phyloP scores from a whole-genome alignment of 2,113 vertebrate genomes.

The Synchiropus splendidus region DNA sequence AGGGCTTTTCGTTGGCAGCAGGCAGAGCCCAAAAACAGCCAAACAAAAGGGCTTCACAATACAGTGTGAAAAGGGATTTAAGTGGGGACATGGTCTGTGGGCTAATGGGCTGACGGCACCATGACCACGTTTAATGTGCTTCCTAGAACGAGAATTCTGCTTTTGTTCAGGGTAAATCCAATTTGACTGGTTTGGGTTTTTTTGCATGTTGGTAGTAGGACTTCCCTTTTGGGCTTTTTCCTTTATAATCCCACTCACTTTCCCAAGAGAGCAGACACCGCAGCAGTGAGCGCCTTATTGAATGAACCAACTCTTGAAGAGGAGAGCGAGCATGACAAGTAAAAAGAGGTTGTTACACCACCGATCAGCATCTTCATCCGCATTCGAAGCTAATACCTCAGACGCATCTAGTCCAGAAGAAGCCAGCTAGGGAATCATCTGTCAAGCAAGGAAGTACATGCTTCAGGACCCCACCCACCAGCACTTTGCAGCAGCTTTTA shows the following conservation, averaged over 20 bases:
- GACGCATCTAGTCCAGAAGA: too few relatives aligned
- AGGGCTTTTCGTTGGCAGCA: conserved; percentile 14
- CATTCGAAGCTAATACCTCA: too few relatives aligned
- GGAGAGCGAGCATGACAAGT: too few relatives aligned
- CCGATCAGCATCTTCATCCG: too few relatives aligned
- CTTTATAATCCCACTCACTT: conserved; percentile 22
- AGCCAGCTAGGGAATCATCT: too few relatives aligned
- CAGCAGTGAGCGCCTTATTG: not conserved
- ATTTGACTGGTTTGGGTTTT: conserved; percentile 38
- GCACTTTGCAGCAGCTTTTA: conserved; percentile 9
- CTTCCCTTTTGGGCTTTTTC: conserved; percentile 15
- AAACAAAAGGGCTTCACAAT: conserved; percentile 38
- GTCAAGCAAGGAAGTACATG: too few relatives aligned
- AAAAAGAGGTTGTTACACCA: too few relatives aligned
- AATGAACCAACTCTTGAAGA: too few relatives aligned
- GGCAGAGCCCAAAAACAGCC: conserved; percentile 14
- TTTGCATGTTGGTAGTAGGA: conserved; percentile 23
- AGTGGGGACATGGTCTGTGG: conserved; percentile 19
- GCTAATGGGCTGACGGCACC: conserved; percentile 43
- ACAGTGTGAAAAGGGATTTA: conserved; percentile 58
- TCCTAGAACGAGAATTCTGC: conserved; percentile 13
- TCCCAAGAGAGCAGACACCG: conserved; percentile 4
- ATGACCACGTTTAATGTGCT: conserved; percentile 29
- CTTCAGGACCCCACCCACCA: too few relatives aligned
- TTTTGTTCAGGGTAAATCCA: conserved; percentile 52